Evolutionary conservation across 2,888 invertebrate genomes (phyloP).

Genomic region (Sminthurides aquaticus): DNA sequence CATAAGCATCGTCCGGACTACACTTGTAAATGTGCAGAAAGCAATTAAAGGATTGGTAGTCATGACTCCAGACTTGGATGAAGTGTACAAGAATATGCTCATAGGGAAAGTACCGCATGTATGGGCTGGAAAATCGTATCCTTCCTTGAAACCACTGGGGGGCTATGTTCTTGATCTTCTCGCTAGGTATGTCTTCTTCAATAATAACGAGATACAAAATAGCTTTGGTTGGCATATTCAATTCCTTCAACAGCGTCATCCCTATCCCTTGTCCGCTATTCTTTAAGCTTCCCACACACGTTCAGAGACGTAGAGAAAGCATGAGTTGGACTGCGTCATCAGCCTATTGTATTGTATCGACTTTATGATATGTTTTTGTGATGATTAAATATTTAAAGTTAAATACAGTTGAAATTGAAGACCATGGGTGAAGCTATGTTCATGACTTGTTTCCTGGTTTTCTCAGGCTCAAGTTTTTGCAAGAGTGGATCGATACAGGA

Average conservation of each 20-base stretch:
- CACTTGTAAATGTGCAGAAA: constrained; percentile 68
- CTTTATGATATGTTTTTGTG: too few relatives aligned
- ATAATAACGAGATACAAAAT: too few relatives aligned
- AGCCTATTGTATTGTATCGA: too few relatives aligned
- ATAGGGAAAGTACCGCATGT: constrained; percentile 72
- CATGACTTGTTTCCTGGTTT: neutral
- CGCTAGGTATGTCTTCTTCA: constrained; percentile 57
- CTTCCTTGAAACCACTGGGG: constrained; percentile 81
- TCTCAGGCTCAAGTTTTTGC: constrained; percentile 37
- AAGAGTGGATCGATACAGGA: constrained; percentile 75
- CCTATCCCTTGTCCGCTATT: neutral
- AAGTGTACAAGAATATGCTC: constrained; percentile 73
- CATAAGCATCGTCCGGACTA: constrained; percentile 61
- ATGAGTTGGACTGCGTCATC: too few relatives aligned
- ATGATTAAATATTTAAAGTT: too few relatives aligned
- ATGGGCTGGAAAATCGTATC: constrained; percentile 82
- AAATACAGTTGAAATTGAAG: neutral
- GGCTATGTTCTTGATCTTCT: constrained; percentile 79
- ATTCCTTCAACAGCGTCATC: too few relatives aligned
- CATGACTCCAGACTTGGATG: constrained; percentile 76
- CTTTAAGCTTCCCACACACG: neutral
- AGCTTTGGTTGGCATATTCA: too few relatives aligned
- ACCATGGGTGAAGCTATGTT: neutral
- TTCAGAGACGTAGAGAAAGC: too few relatives aligned
- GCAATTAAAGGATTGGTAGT: constrained; percentile 80